Conservation (phyloP, 2,797 vertebrate genomes). For the Neosalanx taihuensis region DNA sequence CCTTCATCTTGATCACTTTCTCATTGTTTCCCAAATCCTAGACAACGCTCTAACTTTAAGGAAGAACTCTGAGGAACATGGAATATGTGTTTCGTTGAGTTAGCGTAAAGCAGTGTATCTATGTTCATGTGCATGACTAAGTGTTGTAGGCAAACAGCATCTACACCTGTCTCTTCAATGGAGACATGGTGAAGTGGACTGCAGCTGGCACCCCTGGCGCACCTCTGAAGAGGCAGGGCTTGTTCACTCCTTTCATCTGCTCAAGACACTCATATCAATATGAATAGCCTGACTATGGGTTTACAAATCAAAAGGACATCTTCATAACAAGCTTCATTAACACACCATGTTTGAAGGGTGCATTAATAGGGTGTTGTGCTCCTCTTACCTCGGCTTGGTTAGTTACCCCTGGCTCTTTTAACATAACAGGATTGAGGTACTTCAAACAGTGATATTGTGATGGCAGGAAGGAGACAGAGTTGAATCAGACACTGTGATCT, state of each 20-base stretch:
- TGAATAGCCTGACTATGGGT: conserved; percentile 54
- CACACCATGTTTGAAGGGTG: conserved; percentile 51
- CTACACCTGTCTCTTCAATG: conserved; percentile 36
- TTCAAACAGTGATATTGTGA: conserved; percentile 83
- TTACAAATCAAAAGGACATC: conserved; percentile 55
- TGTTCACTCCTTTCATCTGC: conserved; percentile 54
- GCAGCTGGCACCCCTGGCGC: conserved; percentile 37
- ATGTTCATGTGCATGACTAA: neutral
- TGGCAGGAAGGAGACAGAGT: conserved; percentile 76
- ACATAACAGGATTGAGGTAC: conserved; percentile 57
- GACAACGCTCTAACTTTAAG: too few species aligned
- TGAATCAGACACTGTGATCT: neutral
- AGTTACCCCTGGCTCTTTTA: conserved; percentile 43
- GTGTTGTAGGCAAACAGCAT: conserved; percentile 10
- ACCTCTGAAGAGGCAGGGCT: conserved; percentile 47
- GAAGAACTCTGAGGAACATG: neutral
- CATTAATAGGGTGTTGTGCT: conserved; percentile 25
- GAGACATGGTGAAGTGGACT: neutral
- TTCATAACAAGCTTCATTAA: conserved; percentile 51
- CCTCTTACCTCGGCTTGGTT: conserved; percentile 25
- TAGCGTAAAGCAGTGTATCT: neutral
- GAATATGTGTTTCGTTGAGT: neutral
- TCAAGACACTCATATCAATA: conserved; percentile 67
- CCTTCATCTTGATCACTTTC: neutral
- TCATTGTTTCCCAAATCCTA: too few species aligned